phyloP scores from a whole-genome alignment of 1,140 invertebrate species.

The Trachymyrmex septentrionalis region DNA sequence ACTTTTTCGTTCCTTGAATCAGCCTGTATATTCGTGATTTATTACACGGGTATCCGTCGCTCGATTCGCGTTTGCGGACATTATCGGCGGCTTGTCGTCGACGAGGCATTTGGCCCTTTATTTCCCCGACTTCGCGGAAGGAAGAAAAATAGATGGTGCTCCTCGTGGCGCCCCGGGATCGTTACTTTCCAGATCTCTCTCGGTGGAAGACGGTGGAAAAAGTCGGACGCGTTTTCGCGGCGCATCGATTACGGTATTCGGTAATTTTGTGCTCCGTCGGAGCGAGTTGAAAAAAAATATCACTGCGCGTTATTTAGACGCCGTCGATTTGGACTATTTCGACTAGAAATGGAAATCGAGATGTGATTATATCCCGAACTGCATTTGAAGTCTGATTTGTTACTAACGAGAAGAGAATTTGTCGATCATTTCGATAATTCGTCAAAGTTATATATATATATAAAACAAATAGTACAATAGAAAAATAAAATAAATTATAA shows the following conservation, averaged over 20 bases:
- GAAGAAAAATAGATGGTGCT: conserved; percentile 58
- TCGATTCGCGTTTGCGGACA: conserved; percentile 54
- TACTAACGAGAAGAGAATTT: not conserved
- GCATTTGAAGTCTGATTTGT: conserved; percentile 26
- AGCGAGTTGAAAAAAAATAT: conserved; percentile 61
- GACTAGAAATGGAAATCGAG: conserved; percentile 40
- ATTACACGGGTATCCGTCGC: conserved; percentile 56
- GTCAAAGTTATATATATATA: not conserved
- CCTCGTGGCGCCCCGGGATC: conserved; percentile 48
- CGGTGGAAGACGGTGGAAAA: conserved; percentile 25
- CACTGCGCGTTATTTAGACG: conserved; percentile 37
- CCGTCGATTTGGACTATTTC: conserved; percentile 31
- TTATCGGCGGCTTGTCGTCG: conserved; percentile 61
- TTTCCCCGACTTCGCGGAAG: conserved; percentile 45
- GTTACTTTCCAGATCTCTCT: conserved; percentile 54
- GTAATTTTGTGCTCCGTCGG: conserved; percentile 62
- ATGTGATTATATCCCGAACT: conserved; percentile 30
- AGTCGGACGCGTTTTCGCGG: conserved; percentile 45
- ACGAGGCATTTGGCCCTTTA: conserved; percentile 47
- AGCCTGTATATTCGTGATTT: conserved; percentile 60
- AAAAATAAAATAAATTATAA: not conserved
- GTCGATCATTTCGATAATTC: not conserved
- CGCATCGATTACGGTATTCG: conserved; percentile 58
- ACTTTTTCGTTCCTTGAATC: conserved; percentile 20
- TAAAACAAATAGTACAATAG: not conserved